phyloP scores from a whole-genome alignment of 2,888 invertebrate genomes.

The Pandemis heparana region DNA sequence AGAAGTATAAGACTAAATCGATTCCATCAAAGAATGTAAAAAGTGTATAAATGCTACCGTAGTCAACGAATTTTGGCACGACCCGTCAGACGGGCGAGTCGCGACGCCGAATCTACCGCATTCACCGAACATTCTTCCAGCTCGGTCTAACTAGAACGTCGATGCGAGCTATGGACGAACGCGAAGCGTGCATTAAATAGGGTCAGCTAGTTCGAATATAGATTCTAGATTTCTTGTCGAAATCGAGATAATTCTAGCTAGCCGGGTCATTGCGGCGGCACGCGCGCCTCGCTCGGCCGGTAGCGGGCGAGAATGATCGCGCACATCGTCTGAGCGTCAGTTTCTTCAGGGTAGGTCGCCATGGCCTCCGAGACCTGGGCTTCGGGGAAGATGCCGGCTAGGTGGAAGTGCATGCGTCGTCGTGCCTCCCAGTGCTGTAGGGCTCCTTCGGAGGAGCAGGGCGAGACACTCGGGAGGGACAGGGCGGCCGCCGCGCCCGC shows the following conservation, averaged over 20 bases:
- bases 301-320: slow-evolving; percentile 93
- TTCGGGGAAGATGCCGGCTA: slow-evolving; percentile 96
- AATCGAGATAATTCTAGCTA: slow-evolving; percentile 67
- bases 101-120: slow-evolving; percentile 17
- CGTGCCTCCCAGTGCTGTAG: slow-evolving; percentile 88
- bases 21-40: slow-evolving; percentile 47
- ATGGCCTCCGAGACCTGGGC: slow-evolving; percentile 95
- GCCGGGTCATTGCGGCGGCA: slow-evolving; percentile 56
- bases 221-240: slow-evolving; percentile 65
- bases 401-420: slow-evolving; percentile 92
- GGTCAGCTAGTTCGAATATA: slow-evolving; percentile 56
- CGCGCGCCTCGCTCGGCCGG: slow-evolving; percentile 75
- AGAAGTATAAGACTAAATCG: slow-evolving; percentile 62
- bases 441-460: slow-evolving; percentile 77
- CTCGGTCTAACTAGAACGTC: slow-evolving; percentile 32
- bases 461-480: slow-evolving; percentile 69
- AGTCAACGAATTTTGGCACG: slow-evolving; percentile 48
- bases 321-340: slow-evolving; percentile 95
- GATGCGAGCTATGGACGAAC: slow-evolving; percentile 34
- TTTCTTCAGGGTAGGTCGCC: slow-evolving; percentile 95
- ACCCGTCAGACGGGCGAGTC: slow-evolving; percentile 18
- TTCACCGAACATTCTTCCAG: slow-evolving; percentile 17
- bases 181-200: slow-evolving; percentile 28
- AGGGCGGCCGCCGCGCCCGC: slow-evolving; percentile 87
- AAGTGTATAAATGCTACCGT: slow-evolving; percentile 61